Conservation (phyloP, 2,113 vertebrate species). For the Halichoeres trimaculatus region DNA sequence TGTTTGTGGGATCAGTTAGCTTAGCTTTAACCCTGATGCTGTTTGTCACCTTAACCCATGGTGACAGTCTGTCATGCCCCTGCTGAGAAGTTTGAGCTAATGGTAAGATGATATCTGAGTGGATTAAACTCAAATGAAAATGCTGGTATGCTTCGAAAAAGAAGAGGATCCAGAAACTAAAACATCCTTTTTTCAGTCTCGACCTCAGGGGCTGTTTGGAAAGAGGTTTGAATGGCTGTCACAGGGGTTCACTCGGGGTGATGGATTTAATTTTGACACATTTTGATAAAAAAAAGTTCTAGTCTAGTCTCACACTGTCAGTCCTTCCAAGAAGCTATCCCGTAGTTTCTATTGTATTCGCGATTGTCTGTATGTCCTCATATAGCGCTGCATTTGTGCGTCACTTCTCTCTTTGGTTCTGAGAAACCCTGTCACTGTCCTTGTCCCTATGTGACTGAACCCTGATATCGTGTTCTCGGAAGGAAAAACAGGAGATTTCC, state of each 20-base stretch:
- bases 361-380: not conserved
- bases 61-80: not conserved
- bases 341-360: not conserved
- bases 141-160: not conserved
- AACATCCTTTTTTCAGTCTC: no score
- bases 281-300: no score
- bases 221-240: not conserved
- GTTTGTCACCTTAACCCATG: not conserved
- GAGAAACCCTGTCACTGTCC: not conserved
- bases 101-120: not conserved
- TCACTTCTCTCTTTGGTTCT: conserved; percentile 8
- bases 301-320: no score
- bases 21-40: not conserved
- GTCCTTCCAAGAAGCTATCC: not conserved
- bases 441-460: conserved; percentile 5
- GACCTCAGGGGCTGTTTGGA: no score
- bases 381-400: not conserved
- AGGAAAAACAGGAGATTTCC: conserved; percentile 14
- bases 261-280: no score
- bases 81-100: not conserved
- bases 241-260: no score
- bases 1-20: not conserved
- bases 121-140: conserved; percentile 26
- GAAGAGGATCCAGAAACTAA: no score
- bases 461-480: conserved; percentile 12